phyloP scores from a whole-genome alignment of 2,888 invertebrate genomes.

The Embidobia sp. region DNA sequence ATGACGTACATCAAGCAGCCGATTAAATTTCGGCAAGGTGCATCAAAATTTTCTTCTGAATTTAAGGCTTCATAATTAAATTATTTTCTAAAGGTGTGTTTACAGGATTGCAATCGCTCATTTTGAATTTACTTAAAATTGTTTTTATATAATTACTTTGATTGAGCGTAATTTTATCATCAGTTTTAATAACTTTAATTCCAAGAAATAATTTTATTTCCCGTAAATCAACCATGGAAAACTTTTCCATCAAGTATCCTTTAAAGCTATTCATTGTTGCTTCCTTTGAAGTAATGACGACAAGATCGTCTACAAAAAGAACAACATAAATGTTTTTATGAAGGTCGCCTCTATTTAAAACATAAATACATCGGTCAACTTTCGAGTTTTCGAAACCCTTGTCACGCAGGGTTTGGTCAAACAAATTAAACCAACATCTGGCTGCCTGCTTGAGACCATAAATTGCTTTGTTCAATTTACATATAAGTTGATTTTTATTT shows the following conservation, averaged over 20 bases:
- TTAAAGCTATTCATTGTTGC: slow-evolving; percentile 3
- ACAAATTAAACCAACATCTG: neutral
- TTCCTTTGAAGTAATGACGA: slow-evolving; percentile 5
- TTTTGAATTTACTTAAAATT: slow-evolving; percentile 8
- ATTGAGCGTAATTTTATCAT: slow-evolving; percentile 23
- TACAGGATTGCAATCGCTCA: slow-evolving; percentile 12
- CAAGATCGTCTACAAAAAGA: slow-evolving; percentile 41
- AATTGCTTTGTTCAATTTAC: slow-evolving; percentile 3
- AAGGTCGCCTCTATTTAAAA: slow-evolving; percentile 37
- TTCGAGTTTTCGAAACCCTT: slow-evolving; percentile 1
- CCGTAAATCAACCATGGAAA: slow-evolving; percentile 4
- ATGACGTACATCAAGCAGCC: too few species aligned
- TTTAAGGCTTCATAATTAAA: slow-evolving; percentile 14
- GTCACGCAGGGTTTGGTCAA: neutral
- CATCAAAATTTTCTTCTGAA: slow-evolving; percentile 1
- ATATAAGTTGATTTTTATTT: neutral
- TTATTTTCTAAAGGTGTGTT: slow-evolving; percentile 1
- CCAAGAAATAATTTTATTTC: slow-evolving; percentile 15
- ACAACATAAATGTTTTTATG: slow-evolving; percentile 44
- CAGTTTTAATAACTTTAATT: slow-evolving; percentile 7
- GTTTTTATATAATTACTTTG: slow-evolving; percentile 1
- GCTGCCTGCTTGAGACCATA: slow-evolving; percentile 9
- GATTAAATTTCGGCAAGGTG: too few species aligned
- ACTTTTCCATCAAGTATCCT: slow-evolving; percentile 1
- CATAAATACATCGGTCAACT: too few species aligned